Evolutionary conservation across 1,140 invertebrate species (phyloP), one percentile per base, ranked within the genome.

Genomic region (Drosophila kepulauana): DNA sequence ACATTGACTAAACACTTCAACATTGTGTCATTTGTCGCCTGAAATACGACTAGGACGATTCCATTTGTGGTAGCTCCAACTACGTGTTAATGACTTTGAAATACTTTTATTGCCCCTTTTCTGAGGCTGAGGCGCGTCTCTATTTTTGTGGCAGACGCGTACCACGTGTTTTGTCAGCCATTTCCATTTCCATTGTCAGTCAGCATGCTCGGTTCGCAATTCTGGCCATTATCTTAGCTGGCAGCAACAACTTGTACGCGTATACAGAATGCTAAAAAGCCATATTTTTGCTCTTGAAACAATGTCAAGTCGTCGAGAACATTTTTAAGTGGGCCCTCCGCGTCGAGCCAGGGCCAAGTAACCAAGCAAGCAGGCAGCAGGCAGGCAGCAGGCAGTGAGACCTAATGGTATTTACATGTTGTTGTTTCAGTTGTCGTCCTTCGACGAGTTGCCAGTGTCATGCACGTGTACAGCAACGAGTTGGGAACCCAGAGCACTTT

Each of bases 221-320:
- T 20, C 67, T 69, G 65, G 81, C 66, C 58, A 82, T 73, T 78
- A 70, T 68, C 49, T 58, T 67, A 45, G 35, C 15, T 15, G 7
- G 15, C 45, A 48, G 15, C 54, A 57, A 6, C 51, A 52, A 52
- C 51, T 33, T 28, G 28, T 30, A 13, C 51, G 30, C 57, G 46
- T 79, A 58, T 69, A 73, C 61, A 77, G 49, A 66, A 65, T 67
- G 82, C 75, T 79, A 69, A 85, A 79, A 79, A 82, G 81, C 78
- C 82, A 84, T 76, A 76, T 66, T 85, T 73, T 67, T 82, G 75
- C 82, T 87, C 84, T 86, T 86, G 76, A 87, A 87, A 86, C 82
- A 86, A 86, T 86, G 82, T 86, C 82, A 87, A 82, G 79, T 86
- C 71, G 82, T 82, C 86, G 82, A 87, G 79, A 75, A 73, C 68